phyloP scores from a whole-genome alignment of 2,797 vertebrate genomes.

The Simalia tracyae region DNA sequence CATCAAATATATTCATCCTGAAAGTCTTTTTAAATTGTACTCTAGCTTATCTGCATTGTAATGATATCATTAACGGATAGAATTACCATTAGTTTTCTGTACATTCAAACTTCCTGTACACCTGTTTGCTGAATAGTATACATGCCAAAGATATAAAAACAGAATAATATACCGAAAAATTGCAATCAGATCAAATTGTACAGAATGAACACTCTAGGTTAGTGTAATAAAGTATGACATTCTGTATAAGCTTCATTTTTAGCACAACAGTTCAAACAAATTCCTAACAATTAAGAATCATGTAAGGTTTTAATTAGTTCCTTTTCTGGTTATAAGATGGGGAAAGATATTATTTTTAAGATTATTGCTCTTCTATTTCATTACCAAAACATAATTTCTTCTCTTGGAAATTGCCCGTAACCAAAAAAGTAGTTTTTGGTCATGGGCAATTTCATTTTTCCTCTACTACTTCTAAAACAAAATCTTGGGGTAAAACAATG shows the following conservation, averaged over 20 bases:
- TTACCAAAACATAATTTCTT: constrained; percentile 20
- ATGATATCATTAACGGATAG: neutral
- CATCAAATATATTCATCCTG: neutral
- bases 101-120: neutral
- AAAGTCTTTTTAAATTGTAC: neutral
- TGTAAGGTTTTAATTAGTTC: neutral
- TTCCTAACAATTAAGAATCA: neutral
- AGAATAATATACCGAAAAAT: neutral
- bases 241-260: neutral
- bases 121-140: neutral
- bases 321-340: neutral
- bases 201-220: neutral
- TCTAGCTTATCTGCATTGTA: neutral
- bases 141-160: neutral
- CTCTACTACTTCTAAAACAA: neutral
- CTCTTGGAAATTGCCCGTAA: neutral
- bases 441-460: constrained; percentile 17
- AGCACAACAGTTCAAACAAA: neutral
- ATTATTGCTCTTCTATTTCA: neutral
- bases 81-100: neutral
- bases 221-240: neutral
- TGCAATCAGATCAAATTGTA: neutral
- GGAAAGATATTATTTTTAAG: neutral
- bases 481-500: neutral
- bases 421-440: neutral